Evolutionary conservation across 1,140 invertebrate genomes (phyloP), one percentile per base, ranked within the genome.

Genomic region (Hyles vespertilio): DNA sequence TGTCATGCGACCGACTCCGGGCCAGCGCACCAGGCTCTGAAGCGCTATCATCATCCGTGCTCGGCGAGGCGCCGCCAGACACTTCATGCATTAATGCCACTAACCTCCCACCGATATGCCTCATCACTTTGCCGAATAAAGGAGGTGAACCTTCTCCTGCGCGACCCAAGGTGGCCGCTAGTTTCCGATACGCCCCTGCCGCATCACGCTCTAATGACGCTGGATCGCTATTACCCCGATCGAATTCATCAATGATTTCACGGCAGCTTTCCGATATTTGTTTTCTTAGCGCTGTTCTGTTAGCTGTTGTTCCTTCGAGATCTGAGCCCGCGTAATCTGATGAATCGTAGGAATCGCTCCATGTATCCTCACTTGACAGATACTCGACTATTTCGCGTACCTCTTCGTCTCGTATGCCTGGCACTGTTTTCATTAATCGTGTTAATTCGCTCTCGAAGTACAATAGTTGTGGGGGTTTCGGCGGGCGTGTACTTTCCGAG

Each of bases 21-120:
- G 84, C 83, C 48, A 89, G 64, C 8, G 83, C 86, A 5, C 84
- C 84, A 10, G 84, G 79, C 61, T 93, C 93, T 0, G 91, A 94
- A 0, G 91, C 93, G 62, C 92, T 92, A 58, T 95, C 94, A 51
- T 95, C 94, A 58, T 96, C 95, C 63, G 95, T 95, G 10, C 94
- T 95, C 0, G 94, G 94, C 0, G 94, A 95, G 1, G 94, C 94
- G 7, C 94, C 94, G 59, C 93, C 95, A 11, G 94, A 95, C 3
- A 97, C 96, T 76, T 98, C 96, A 75, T 97, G 96, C 97, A 98
- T 98, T 36, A 98, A 87, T 0, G 96, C 95, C 2, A 97, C 95
- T 36, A 98, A 84, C n/a, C 96, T 87, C 47, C 95, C 95, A 2
- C 96, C 95, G 48, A 98, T 98, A 67, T 98, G 96, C 62, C 96